These are phyloP conservation scores for Ceratosolen solmsi DNA, from an alignment of 1,140 invertebrate species.

Conservation along the genomic window DNA sequence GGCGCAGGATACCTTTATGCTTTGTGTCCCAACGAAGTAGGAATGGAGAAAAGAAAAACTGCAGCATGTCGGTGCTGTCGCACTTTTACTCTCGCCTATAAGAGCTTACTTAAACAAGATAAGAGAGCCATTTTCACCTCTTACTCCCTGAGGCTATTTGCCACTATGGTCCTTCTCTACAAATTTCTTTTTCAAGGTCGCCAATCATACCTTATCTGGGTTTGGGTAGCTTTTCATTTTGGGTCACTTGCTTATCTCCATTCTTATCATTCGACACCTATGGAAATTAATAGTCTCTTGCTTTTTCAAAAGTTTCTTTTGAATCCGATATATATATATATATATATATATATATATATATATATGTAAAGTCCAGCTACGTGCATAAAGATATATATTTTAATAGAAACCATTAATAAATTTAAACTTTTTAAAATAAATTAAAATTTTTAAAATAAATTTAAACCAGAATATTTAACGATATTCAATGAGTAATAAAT, in stretches of 20 bases:
- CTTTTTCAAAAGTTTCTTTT: no score
- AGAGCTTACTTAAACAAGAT: conserved; percentile 12
- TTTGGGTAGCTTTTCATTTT: background rate
- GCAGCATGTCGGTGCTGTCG: background rate
- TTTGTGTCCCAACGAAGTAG: background rate
- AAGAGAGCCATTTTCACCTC: conserved; percentile 28
- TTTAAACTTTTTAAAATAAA: no score
- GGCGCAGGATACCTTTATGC: background rate
- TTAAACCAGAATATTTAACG: no score
- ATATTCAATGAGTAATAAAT: no score
- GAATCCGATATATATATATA: no score
- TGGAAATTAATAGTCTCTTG: no score
- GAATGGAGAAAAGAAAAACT: background rate
- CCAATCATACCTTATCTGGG: background rate
- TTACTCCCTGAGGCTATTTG: background rate
- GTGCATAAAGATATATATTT: no score
- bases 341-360: no score
- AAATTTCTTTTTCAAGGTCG: conserved; percentile 32
- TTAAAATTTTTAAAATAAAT: no score
- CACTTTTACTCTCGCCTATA: background rate
- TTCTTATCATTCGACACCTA: background rate
- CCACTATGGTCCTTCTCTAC: background rate
- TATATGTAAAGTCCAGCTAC: no score
- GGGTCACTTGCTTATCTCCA: no score
- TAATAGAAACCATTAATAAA: no score